Evolutionary conservation across 2,888 invertebrate species (phyloP).

Genomic region (Melieria omissa): DNA sequence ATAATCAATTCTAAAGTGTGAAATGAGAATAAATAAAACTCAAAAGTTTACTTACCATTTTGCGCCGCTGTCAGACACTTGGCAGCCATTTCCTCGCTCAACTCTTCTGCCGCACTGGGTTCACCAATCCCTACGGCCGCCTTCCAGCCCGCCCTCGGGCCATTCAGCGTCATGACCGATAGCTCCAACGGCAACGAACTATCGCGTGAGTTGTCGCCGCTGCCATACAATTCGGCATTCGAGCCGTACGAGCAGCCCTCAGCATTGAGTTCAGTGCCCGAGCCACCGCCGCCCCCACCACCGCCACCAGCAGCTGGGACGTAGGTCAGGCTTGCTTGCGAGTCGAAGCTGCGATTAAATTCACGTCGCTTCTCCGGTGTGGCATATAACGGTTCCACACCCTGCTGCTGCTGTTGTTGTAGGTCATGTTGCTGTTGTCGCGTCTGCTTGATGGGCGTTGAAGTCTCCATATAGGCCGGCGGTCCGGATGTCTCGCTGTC

Average conservation of each 20-base stretch:
- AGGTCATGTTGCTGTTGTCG: not conserved
- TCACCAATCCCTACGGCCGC: conserved; percentile 46
- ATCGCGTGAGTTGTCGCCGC: conserved; percentile 26
- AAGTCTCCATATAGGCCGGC: conserved; percentile 36
- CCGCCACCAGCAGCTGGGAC: conserved; percentile 48
- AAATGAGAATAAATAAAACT: not conserved
- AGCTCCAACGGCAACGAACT: conserved; percentile 33
- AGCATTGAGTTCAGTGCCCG: conserved; percentile 11
- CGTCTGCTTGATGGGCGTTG: conserved; percentile 37
- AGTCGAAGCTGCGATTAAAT: conserved; percentile 60
- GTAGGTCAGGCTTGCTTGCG: conserved; percentile 60
- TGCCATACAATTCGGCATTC: conserved; percentile 57
- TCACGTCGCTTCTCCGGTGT: conserved; percentile 62
- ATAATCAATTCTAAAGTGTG: not conserved
- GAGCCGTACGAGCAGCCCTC: conserved; percentile 41
- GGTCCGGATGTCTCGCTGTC: conserved; percentile 46
- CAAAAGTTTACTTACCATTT: conserved; percentile 55
- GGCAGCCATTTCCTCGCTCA: conserved; percentile 59
- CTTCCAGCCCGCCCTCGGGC: conserved; percentile 53
- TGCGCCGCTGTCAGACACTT: conserved; percentile 61
- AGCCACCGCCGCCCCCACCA: conserved; percentile 37
- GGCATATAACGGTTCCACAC: conserved; percentile 57
- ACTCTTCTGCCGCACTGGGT: conserved; percentile 56
- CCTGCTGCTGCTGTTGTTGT: not conserved
- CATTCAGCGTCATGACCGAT: conserved; percentile 43